Percentiles rank a stretch among this genome's conserved stretches.
These are phyloP conservation scores for Oithona nana DNA, from an alignment of 2,888 invertebrate species.

Conservation along the genomic window DNA sequence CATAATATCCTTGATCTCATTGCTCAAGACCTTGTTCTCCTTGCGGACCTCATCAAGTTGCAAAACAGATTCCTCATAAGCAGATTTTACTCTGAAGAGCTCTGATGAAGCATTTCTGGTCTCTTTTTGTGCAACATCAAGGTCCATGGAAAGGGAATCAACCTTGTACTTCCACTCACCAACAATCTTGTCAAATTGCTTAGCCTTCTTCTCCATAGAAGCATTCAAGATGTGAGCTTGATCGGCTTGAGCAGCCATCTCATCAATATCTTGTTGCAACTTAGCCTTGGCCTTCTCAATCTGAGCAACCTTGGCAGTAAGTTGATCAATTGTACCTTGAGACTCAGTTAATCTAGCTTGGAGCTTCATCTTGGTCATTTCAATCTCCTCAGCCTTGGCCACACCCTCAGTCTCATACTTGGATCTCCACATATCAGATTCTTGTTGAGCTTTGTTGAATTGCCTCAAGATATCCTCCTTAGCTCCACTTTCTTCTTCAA, in stretches of 20 bases:
- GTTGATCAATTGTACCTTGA: slow-evolving; percentile 32
- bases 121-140: slow-evolving; percentile 97
- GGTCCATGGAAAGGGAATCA: slow-evolving; percentile 88
- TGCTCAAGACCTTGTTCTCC: slow-evolving; percentile 98
- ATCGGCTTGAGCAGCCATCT: slow-evolving; percentile 92
- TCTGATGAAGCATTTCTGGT: slow-evolving; percentile 99
- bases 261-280: slow-evolving; percentile 90
- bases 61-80: slow-evolving; percentile 91
- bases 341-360: slow-evolving; percentile 34
- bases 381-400: slow-evolving; percentile 64
- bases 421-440: slow-evolving; percentile 89
- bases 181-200: slow-evolving; percentile 98
- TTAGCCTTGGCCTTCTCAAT: slow-evolving; percentile 97
- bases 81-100: slow-evolving; percentile 91
- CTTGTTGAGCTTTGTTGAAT: slow-evolving; percentile 93
- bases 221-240: slow-evolving; percentile 86
- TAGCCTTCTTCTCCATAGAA: slow-evolving; percentile 98
- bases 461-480: slow-evolving; percentile 97
- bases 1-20: slow-evolving; percentile 97
- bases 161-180: slow-evolving; percentile 99
- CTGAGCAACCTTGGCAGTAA: slow-evolving; percentile 89
- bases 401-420: slow-evolving; percentile 97
- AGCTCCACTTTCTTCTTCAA: slow-evolving; percentile 96
- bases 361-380: slow-evolving; percentile 45
- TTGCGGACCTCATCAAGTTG: slow-evolving; percentile 92